Base-by-base conservation (phyloP, 2,113 vertebrate species). In the Sturnira hondurensis region DNA sequence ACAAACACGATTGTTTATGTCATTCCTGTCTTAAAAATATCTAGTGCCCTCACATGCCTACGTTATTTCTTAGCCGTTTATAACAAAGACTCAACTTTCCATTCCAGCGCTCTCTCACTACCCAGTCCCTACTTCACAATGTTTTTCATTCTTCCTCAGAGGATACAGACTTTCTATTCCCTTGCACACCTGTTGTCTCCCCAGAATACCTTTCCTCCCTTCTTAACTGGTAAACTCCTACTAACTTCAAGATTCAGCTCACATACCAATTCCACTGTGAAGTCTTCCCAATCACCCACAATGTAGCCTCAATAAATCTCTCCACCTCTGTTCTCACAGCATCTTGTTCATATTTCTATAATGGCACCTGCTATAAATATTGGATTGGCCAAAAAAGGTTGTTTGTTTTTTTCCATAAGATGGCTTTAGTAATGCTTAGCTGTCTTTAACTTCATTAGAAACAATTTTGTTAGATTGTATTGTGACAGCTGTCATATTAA, bases 11-110 rank as follows among this genome's bases (percentile, higher is more conserved):
- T 11, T 77, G 17, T 76, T 93, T 36, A 36, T 54, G n/a, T 76
- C 24, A 71, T 50, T 94, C 38, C 45, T 91, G 71, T 67, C 63
- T 89, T 92, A 77, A 90, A 92, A 96, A 91, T 17, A 91, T 19
- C 52, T 52, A 85, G 22, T 76, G n/a, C 14, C 19, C 13, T 73
- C 86, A 41, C 36, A 24, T 65, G 33, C 61, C 73, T 86, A 76
- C 6, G 43, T 43, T 54, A 54, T 56, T 74, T 11, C 24, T 93
- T 74, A 76, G 43, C 28, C 33, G 58, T 88, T 38, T 89, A n/a
- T 47, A 89, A 86, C 17, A 91, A 28, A 93, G 67, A 54, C 13
- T 81, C 36, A 47, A 61, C 67, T 58, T 71, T 68, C 85, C 61
- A 83, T 83, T 47, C 67, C 19, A 89, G 22, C 73, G 22, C 88